phyloP scores from a whole-genome alignment of 2,797 vertebrate species.

The Poecilia picta region DNA sequence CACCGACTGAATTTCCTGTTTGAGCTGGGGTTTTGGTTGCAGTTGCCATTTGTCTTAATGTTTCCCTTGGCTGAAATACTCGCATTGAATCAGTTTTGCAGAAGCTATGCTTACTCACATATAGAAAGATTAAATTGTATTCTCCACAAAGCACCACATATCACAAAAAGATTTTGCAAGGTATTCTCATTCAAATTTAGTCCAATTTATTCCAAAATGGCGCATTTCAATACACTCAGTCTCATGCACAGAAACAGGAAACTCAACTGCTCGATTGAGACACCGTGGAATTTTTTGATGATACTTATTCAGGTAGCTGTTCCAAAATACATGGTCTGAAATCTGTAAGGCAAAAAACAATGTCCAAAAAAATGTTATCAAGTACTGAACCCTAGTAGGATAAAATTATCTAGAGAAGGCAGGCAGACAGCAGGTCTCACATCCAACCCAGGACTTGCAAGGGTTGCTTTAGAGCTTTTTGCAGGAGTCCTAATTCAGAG shows the following conservation, averaged over 20 bases:
- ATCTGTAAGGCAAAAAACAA: background rate
- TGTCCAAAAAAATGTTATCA: background rate
- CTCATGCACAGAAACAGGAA: background rate
- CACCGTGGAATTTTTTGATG: background rate
- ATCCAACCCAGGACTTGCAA: background rate
- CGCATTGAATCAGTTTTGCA: background rate
- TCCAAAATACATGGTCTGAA: background rate
- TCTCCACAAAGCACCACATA: background rate
- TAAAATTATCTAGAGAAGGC: background rate
- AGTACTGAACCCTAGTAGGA: background rate
- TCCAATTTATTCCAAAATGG: background rate
- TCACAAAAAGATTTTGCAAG: background rate
- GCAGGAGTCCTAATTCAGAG: background rate
- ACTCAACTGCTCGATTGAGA: background rate
- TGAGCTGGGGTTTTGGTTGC: background rate
- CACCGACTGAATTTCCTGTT: conserved; percentile 38
- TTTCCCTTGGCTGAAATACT: background rate
- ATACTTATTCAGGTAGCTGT: background rate
- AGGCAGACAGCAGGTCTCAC: background rate
- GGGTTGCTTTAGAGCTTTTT: background rate
- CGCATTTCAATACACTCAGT: background rate
- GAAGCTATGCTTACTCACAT: background rate
- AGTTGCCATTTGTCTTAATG: background rate
- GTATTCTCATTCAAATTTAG: background rate
- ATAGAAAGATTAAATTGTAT: background rate